Conservation (phyloP, 2,797 vertebrate genomes). For the Ctenosaura bakeri region DNA sequence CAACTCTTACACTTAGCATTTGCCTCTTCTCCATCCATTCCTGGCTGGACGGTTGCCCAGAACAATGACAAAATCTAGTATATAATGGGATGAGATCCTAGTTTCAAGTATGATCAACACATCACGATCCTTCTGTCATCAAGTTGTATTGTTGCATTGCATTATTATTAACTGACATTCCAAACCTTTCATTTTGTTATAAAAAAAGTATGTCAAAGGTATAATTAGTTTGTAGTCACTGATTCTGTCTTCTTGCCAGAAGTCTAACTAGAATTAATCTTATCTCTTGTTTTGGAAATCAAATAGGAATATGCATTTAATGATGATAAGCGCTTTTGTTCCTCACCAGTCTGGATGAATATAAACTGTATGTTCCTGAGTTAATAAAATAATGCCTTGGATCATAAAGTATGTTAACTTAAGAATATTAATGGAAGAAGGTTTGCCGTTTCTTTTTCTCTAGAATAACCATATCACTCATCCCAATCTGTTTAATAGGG, state of each 20-base stretch:
- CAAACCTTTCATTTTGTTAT: slow-evolving; percentile 36
- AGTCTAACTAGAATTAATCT: slow-evolving; percentile 19
- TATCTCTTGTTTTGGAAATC: slow-evolving; percentile 25
- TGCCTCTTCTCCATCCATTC: neutral
- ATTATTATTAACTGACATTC: slow-evolving; percentile 31
- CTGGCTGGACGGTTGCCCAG: neutral
- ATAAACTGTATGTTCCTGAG: slow-evolving; percentile 27
- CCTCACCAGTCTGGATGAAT: slow-evolving; percentile 30
- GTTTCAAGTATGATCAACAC: neutral
- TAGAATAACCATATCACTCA: neutral
- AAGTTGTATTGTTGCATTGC: neutral
- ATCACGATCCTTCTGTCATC: neutral
- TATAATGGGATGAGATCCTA: neutral
- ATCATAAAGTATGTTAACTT: neutral
- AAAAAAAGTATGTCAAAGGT: slow-evolving; percentile 35
- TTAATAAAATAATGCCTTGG: slow-evolving; percentile 19
- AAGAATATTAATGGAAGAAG: neutral
- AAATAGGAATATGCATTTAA: slow-evolving; percentile 11
- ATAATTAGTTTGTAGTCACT: neutral
- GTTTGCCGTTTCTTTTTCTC: neutral
- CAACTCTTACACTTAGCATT: neutral
- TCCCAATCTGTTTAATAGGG: neutral
- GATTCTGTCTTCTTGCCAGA: slow-evolving; percentile 37
- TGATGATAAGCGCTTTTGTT: slow-evolving; percentile 20
- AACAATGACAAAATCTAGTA: slow-evolving; percentile 13